A percentile compares a stretch with the other conserved stretches of the same genome.
These are phyloP conservation scores for Gulo gulo DNA, from an alignment of 2,113 vertebrate genomes.

Conservation along the genomic window DNA sequence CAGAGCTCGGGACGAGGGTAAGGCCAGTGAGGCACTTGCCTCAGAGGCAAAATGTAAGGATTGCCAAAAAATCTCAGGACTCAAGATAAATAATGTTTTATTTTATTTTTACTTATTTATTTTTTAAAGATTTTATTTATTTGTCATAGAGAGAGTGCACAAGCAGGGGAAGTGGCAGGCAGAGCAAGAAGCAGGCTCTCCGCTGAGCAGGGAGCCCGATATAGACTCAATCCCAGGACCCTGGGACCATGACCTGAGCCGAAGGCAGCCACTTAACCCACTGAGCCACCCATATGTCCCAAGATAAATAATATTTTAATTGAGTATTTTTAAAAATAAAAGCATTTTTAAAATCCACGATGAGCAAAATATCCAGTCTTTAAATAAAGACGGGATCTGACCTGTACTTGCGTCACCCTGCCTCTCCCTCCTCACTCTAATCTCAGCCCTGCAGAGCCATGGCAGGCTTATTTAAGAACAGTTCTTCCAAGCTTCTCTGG, in stretches of 20 bases:
- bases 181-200: no score
- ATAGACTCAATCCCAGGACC: no score
- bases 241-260: no score
- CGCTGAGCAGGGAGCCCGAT: no score
- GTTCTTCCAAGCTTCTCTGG: background rate
- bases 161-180: no score
- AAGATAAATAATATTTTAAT: background rate
- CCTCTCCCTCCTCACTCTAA: background rate
- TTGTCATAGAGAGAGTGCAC: no score
- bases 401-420: fast-evolving
- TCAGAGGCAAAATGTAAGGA: background rate
- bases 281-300: no score
- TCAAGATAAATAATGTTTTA: background rate
- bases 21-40: fast-evolving
- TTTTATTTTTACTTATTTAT: background rate
- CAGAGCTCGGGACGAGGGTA: fast-evolving
- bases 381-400: background rate
- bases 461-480: background rate
- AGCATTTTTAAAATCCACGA: background rate
- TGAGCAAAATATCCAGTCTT: background rate
- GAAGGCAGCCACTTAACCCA: no score
- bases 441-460: background rate
- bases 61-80: background rate
- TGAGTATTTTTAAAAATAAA: background rate
- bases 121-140: no score